A percentile compares a stretch with the other conserved stretches of the same genome.
Conservation (phyloP, 2,797 vertebrate genomes). For the Sebastes flavidus region DNA sequence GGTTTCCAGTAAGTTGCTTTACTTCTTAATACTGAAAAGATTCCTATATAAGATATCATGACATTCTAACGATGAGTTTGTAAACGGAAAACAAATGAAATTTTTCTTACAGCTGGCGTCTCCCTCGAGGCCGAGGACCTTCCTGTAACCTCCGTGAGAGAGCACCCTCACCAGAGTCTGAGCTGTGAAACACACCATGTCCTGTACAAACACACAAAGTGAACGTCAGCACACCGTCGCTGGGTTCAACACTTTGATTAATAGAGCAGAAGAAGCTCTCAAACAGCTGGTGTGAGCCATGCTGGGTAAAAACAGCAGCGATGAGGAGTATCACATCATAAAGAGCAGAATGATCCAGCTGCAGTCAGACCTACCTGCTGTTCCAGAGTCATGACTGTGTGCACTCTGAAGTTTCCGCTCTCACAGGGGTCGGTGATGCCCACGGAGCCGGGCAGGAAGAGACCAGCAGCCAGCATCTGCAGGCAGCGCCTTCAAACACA, state of each 20-base stretch:
- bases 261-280: not conserved
- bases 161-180: conserved; percentile 96
- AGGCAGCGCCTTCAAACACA: conserved; percentile 88
- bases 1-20: no score
- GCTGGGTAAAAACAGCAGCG: not conserved
- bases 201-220: conserved; percentile 77
- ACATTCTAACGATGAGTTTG: not conserved
- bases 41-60: not conserved
- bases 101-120: conserved; percentile 90
- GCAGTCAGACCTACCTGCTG: conserved; percentile 86
- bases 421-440: conserved; percentile 98
- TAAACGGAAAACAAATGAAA: not conserved
- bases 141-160: conserved; percentile 94
- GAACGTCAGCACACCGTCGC: not conserved
- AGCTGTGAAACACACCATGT: conserved; percentile 97
- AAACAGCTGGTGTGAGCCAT: not conserved
- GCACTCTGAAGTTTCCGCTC: conserved; percentile 95
- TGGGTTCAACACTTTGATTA: not conserved
- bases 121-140: conserved; percentile 96
- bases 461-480: conserved; percentile 95
- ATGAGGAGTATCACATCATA: not conserved
- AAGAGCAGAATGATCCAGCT: not conserved
- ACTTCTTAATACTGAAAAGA: no score
- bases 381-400: conserved; percentile 97
- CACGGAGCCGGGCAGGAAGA: conserved; percentile 95